Base-by-base conservation (phyloP, 2,888 invertebrate species). In the Augochlorella aurata region DNA sequence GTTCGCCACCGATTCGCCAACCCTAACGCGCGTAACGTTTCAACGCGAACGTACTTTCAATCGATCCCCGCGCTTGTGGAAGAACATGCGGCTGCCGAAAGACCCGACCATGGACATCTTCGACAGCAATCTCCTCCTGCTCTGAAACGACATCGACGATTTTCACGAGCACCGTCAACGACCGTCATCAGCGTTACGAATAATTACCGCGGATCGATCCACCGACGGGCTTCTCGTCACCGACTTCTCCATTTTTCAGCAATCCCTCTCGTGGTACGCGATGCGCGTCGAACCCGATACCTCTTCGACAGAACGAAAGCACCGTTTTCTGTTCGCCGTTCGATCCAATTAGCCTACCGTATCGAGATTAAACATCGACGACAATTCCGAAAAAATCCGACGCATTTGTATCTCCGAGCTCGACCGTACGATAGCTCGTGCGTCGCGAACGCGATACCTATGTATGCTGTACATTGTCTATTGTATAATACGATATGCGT, bases 21-120 rank as follows among this genome's bases (percentile, higher is more conserved):
- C 61, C 14, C 18, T 9, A 63, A 38, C 4, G 5, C 38, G 50
- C 49, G 24, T 38, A 0, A n/a, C 65, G 7, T 21, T 21, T 49
- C 44, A 1, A 38, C 16, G 38, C 52, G 47, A 18, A 70, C 79
- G 74, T 76, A 86, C 87, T 87, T 88, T 88, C 50, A 82, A n/a
- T 66, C 84, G 80, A 70, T 87, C 87, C 8, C 68, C 81, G 0
- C 85, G 88, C 45, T 52, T 82, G 45, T 85, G 74, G 58, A 85
- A 87, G 18, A 83, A 75, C 67, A 85, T 9, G 8, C 85, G 85
- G 29, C 84, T 78, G 1, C 38, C 77, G 21, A 61, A 14, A 24
- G 80, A 77, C 44, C 77, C 81, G 50, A 76, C 3, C 21, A 65
- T 18, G 10, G 85, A 88, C 0, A 76, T 5, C 74, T 77, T 84